Percentiles rank a stretch among this genome's conserved stretches.
Conservation (phyloP, 2,888 invertebrate species). For the Rhimphoctona megacephalus region DNA sequence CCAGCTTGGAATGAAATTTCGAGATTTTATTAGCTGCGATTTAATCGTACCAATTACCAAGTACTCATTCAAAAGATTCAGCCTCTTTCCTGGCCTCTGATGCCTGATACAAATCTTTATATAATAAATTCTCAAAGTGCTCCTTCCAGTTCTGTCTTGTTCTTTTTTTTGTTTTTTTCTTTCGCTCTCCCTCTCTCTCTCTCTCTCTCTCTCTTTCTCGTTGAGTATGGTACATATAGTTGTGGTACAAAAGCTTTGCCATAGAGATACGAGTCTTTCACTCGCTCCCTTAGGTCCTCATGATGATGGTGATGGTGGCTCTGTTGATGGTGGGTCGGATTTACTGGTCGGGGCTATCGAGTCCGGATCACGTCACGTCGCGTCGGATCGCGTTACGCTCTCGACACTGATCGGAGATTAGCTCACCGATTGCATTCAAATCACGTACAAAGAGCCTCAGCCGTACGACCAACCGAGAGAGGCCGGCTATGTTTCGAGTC, state of each 20-base stretch:
- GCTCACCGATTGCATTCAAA: constrained; percentile 84
- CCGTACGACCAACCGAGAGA: constrained; percentile 54
- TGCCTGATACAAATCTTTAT: constrained; percentile 47
- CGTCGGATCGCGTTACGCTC: constrained; percentile 84
- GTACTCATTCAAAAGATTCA: constrained; percentile 41
- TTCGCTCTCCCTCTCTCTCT: background rate
- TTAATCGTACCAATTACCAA: constrained; percentile 36
- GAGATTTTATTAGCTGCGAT: constrained; percentile 10
- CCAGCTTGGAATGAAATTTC: background rate
- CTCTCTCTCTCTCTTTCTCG: constrained; percentile 11
- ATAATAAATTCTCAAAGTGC: constrained; percentile 49
- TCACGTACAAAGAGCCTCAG: constrained; percentile 83
- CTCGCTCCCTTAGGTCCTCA: background rate
- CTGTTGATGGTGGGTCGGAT: constrained; percentile 73
- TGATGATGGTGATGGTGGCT: constrained; percentile 23
- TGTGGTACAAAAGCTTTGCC: constrained; percentile 31
- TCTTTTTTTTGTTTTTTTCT: background rate
- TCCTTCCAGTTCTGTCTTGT: constrained; percentile 21
- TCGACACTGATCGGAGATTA: constrained; percentile 84
- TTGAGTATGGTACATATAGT: constrained; percentile 41
- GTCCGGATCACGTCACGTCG: constrained; percentile 82
- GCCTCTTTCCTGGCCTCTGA: constrained; percentile 28
- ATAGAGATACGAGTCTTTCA: constrained; percentile 27
- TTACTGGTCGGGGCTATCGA: constrained; percentile 79
- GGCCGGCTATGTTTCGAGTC: constrained; percentile 41